These are phyloP conservation scores for Tyria jacobaeae DNA, from an alignment of 2,888 invertebrate species.

Conservation along the genomic window DNA sequence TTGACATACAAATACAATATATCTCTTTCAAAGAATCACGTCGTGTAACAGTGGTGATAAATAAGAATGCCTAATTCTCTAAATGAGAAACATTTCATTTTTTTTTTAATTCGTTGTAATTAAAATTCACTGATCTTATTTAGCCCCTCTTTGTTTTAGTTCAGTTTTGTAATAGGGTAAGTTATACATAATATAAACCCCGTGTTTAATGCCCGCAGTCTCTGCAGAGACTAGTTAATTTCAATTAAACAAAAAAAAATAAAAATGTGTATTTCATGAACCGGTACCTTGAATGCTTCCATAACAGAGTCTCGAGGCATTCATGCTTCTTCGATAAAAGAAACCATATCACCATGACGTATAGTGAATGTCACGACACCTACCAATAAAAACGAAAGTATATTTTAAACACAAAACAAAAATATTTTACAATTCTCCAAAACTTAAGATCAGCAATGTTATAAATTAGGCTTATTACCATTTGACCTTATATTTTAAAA, in stretches of 20 bases:
- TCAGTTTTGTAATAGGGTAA: background rate
- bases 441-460: background rate
- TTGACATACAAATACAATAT: conserved; percentile 18
- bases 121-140: no score
- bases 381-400: conserved; percentile 49
- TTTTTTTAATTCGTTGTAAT: no score
- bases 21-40: conserved; percentile 13
- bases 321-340: conserved; percentile 12
- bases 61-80: background rate
- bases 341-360: conserved; percentile 10
- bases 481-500: conserved; percentile 3
- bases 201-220: background rate
- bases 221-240: background rate
- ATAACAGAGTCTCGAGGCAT: conserved; percentile 25
- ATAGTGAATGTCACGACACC: conserved; percentile 19
- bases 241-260: conserved; percentile 14
- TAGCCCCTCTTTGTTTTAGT: no score
- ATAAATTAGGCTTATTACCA: conserved; percentile 6
- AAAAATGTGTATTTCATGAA: conserved; percentile 34
- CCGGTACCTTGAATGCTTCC: conserved; percentile 39
- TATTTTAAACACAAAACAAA: conserved; percentile 3
- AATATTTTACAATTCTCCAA: background rate
- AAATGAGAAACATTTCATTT: background rate
- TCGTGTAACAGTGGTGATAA: conserved; percentile 9
- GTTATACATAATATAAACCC: background rate